Evolutionary conservation across 2,113 vertebrate genomes (phyloP).

Genomic region (Bolborhynchus lineola): DNA sequence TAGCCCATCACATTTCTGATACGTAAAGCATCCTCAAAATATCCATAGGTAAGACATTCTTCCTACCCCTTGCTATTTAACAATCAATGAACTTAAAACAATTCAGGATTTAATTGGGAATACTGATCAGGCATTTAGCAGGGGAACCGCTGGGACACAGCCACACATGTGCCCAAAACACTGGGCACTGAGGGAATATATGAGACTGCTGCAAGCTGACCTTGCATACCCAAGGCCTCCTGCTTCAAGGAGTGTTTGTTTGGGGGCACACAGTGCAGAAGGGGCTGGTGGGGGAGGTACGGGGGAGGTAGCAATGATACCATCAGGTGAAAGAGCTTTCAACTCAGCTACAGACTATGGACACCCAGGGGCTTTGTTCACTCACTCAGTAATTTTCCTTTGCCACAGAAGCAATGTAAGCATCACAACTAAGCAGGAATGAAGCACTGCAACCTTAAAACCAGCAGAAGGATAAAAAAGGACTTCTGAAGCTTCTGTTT

Average conservation of each 20-base stretch:
- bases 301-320: accelerated
- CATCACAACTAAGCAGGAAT: not conserved
- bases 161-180: accelerated
- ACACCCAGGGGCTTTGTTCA: not conserved
- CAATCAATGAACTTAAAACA: not conserved
- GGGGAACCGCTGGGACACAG: not conserved
- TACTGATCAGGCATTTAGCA: not conserved
- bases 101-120: not conserved
- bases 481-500: not conserved
- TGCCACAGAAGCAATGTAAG: not conserved
- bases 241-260: not conserved
- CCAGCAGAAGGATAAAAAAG: not conserved
- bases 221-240: not conserved
- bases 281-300: not conserved
- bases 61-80: not conserved
- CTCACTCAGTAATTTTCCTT: not conserved
- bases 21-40: not conserved
- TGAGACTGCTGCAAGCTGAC: not conserved
- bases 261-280: accelerated
- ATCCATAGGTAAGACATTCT: not conserved
- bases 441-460: not conserved
- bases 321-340: not conserved
- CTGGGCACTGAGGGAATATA: not conserved
- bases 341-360: not conserved
- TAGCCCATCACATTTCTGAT: slow-evolving; percentile 3